phyloP scores from a whole-genome alignment of 2,797 vertebrate genomes.

The Tolypeutes matacus region DNA sequence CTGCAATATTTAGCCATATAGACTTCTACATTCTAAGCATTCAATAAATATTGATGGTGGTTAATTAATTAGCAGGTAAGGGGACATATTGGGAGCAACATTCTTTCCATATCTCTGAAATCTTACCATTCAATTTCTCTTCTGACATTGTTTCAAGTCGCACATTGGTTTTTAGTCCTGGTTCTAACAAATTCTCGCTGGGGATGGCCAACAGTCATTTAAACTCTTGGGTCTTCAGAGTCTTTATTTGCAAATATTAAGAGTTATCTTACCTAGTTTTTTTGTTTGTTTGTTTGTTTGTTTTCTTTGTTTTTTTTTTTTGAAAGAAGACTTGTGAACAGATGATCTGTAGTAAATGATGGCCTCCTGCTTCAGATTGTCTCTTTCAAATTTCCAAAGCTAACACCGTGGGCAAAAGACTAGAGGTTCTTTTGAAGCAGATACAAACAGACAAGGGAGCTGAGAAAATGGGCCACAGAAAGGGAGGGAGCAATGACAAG shows the following conservation, averaged over 20 bases:
- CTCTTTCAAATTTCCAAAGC: slow-evolving; percentile 39
- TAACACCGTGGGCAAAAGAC: not conserved
- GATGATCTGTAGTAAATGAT: not conserved
- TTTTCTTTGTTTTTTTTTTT: too few relatives aligned
- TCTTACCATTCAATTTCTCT: not conserved
- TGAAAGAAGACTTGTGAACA: slow-evolving; percentile 8
- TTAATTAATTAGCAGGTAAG: not conserved
- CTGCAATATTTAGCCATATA: not conserved
- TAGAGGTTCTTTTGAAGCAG: not conserved
- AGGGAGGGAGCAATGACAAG: slow-evolving; percentile 23
- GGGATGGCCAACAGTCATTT: not conserved
- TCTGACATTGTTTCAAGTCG: not conserved
- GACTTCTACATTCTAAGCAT: not conserved
- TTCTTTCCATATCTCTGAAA: not conserved
- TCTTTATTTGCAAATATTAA: not conserved
- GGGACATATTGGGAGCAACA: not conserved
- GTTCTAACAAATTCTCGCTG: not conserved
- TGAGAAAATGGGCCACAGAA: slow-evolving; percentile 41
- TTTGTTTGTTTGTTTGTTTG: too few relatives aligned
- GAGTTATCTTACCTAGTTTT: not conserved
- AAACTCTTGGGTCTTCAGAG: not conserved
- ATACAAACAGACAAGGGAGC: slow-evolving; percentile 47
- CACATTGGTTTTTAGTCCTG: not conserved
- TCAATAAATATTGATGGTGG: not conserved
- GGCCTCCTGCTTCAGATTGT: slow-evolving; percentile 39